Base-by-base conservation (phyloP, 2,113 vertebrate genomes). In the Hydrolagus affinis region DNA sequence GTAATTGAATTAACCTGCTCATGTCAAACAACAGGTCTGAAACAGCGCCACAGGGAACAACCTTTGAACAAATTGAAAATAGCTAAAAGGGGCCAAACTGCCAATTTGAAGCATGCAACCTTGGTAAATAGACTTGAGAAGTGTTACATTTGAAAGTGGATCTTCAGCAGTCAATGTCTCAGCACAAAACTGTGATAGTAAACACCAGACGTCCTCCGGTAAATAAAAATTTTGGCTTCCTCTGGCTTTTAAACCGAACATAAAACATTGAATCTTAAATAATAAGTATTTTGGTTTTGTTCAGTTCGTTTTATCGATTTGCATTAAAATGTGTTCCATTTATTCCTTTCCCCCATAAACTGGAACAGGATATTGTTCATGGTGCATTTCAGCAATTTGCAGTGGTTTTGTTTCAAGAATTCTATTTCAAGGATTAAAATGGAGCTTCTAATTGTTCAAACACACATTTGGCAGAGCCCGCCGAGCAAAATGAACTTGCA, bases 1-100 rank as follows among this genome's bases (percentile, higher is more conserved):
- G 25, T 66, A 66, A 83, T 68, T 68, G 78, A 83, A 83, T 66
- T 83, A 66, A 19, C 25, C 8, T 3, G 60, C 17, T 11, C 60
- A 30, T 83, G 62, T 64, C 78, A 30, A 19, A 66, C 60, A 83
- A 83, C 78, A 32, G 78, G 32, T 66, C 19, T 66, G 60, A 66
- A 83, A 17, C 62, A 66, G 25, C 30, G 4, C 25, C 19, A 28
- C 30, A 28, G 78, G 62, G 62, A 83, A 21, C 60, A 21, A 9
- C 66, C 78, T 32, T 10, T 0, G 17, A 30, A 83, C 25, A 83
- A 83, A 30, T 32, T 83, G 66, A 17, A 83, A 30, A n/a, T 83
- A 59, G 21, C 28, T 66, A 68, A 83, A 68, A 21, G 62, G 15
- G 62, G 60, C 25, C 23, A 83, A 30, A 15, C 25, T 32, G 60